Conservation (phyloP, 2,888 invertebrate genomes). For the Cheilosia vernalis region DNA sequence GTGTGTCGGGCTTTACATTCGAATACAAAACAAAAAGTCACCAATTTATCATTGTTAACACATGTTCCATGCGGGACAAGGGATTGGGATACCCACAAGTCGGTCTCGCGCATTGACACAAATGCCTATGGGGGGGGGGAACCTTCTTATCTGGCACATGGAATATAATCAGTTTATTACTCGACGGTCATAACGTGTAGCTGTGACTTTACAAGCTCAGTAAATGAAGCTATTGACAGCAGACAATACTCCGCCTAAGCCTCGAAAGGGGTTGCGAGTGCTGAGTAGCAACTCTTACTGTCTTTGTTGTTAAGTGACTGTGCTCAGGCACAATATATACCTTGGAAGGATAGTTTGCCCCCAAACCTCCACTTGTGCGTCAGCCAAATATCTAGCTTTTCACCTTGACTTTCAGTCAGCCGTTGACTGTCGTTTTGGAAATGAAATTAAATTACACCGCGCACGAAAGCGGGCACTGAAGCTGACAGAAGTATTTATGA, state of each 20-base stretch:
- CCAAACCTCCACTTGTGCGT: constrained; percentile 2
- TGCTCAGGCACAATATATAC: not conserved
- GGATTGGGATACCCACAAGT: constrained; percentile 19
- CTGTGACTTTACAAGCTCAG: constrained; percentile 45
- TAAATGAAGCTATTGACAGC: constrained; percentile 34
- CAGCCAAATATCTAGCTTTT: constrained; percentile 48
- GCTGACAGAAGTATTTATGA: constrained; percentile 50
- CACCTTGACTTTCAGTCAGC: constrained; percentile 55
- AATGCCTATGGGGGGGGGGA: not conserved
- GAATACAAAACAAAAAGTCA: constrained; percentile 52
- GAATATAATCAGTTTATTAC: constrained; percentile 74
- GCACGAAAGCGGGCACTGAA: constrained; percentile 34
- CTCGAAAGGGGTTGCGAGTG: not conserved
- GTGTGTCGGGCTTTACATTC: constrained; percentile 25
- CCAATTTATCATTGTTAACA: constrained; percentile 65
- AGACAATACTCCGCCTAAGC: constrained; percentile 15
- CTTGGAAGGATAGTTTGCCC: constrained; percentile 25
- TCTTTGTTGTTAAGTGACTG: constrained; percentile 9
- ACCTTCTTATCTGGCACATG: constrained; percentile 49
- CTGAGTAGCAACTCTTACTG: not conserved
- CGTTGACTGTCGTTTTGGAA: constrained; percentile 48
- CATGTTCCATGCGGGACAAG: constrained; percentile 52
- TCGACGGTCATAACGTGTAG: constrained; percentile 24
- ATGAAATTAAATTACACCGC: constrained; percentile 44
- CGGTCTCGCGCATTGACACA: not conserved